Percentiles rank a stretch among this genome's conserved stretches.
These are phyloP conservation scores for Drosophila sturtevanti DNA, from an alignment of 1,140 invertebrate genomes.

Conservation along the genomic window DNA sequence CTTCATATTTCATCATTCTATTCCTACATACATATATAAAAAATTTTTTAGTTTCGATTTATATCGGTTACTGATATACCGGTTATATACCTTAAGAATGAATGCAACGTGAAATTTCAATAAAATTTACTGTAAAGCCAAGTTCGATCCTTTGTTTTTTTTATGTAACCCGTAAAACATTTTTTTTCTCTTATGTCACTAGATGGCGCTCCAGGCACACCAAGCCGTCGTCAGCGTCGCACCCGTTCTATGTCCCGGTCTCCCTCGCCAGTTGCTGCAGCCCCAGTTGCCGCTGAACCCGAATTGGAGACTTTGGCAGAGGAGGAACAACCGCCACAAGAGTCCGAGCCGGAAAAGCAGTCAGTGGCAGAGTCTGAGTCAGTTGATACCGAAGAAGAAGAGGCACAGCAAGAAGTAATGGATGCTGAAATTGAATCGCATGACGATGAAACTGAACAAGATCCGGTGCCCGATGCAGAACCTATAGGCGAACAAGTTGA, in stretches of 20 bases:
- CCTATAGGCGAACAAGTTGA: not conserved
- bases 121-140: too few species aligned
- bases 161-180: constrained; percentile 54
- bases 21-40: too few species aligned
- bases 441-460: constrained; percentile 10
- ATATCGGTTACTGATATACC: too few species aligned
- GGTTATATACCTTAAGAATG: too few species aligned
- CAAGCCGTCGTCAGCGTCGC: constrained; percentile 70
- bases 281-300: constrained; percentile 61
- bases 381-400: constrained; percentile 32
- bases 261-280: constrained; percentile 69
- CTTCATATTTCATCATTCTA: not conserved
- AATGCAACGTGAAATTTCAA: too few species aligned
- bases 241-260: constrained; percentile 80
- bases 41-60: too few species aligned
- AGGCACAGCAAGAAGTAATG: constrained; percentile 21
- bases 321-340: constrained; percentile 48
- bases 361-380: constrained; percentile 8
- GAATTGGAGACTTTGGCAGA: constrained; percentile 61
- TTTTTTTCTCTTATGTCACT: not conserved
- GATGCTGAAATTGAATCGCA: constrained; percentile 10
- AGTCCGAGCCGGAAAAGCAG: constrained; percentile 45
- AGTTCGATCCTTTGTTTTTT: constrained; percentile 16
- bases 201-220: constrained; percentile 72
- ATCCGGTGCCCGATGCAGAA: constrained; percentile 9